Percentiles rank a stretch among this genome's conserved stretches.
These are phyloP conservation scores for Antechinus stuartii DNA, from an alignment of 2,113 vertebrate genomes.

Conservation along the genomic window DNA sequence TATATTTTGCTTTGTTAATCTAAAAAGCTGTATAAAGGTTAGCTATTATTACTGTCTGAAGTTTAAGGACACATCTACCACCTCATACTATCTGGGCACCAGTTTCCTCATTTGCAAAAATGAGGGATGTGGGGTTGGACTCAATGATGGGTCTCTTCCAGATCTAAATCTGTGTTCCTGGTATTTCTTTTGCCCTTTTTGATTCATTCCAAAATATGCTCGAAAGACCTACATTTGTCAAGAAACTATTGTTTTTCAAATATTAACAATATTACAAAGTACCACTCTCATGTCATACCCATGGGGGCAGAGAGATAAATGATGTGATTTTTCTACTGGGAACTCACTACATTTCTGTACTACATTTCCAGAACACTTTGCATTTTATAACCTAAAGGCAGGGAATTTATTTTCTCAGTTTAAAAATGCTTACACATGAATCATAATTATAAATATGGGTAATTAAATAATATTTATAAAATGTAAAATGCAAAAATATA, in stretches of 20 bases:
- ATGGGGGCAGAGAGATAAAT: background rate
- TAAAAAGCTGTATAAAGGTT: background rate
- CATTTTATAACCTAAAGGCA: constrained; percentile 44
- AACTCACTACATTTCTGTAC: background rate
- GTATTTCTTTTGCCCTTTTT: background rate
- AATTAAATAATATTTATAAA: background rate
- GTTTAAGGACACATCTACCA: background rate
- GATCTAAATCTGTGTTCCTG: background rate
- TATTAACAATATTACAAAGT: constrained; percentile 11
- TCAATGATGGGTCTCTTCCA: background rate
- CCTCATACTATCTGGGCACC: background rate
- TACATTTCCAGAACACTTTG: constrained; percentile 33
- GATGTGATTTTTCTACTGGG: constrained; percentile 9
- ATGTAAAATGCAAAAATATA: background rate
- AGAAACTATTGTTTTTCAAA: constrained; percentile 24
- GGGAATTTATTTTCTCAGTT: constrained; percentile 23
- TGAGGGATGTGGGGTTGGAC: background rate
- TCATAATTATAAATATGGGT: constrained; percentile 14
- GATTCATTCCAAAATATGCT: constrained; percentile 28
- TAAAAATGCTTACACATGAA: constrained; percentile 29
- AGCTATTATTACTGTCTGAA: background rate
- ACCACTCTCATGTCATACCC: background rate
- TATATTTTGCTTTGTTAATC: background rate
- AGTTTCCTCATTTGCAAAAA: background rate
- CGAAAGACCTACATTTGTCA: constrained; percentile 24